Evolutionary conservation across 1,140 invertebrate species (phyloP), one percentile per base, ranked within the genome.

Genomic region (Cotesia chilonis): DNA sequence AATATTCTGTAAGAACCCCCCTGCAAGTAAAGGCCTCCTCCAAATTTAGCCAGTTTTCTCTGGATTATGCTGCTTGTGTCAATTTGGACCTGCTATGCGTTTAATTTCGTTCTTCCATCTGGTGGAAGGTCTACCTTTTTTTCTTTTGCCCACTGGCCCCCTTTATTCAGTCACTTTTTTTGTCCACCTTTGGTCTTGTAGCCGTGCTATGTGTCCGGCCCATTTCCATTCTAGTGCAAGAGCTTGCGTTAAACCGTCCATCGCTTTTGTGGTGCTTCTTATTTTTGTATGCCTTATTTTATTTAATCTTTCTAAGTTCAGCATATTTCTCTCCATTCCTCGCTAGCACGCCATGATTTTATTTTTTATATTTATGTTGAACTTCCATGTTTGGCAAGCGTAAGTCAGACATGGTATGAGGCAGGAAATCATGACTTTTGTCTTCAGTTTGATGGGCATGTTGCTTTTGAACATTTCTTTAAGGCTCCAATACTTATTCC

Each of bases 351-450:
- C 17, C 4, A 10, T 17, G 5, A 57, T 57, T 57, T 57, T 57
- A 14, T 57, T 5, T 6, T n/a, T 10, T 6, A 57, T 14, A n/a
- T 57, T 57, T 57, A 3, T 57, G 9, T 10, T 57, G 9, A 6
- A n/a, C 17, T 10, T 57, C 55, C 55, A 57, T n/a, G 55, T 57
- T 17, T 57, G 55, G 55, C 55, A 57, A 57, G 55, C 55, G 17
- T 4, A 57, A 1, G 55, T n/a, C 9, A 57, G 55, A 4, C 55
- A 57, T 6, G 0, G 55, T 17, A 57, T 57, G 55, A 57, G 55
- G 14, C 55, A 57, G 3, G 55, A n/a, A 14, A 3, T 17, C 55
- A 57, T 57, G 6, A 14, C 17, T 4, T 57, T 57, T 12, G 55
- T 57, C 17, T 57, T 57, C 10, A 57, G 55, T 6, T 12, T 5